phyloP scores from a whole-genome alignment of 2,113 vertebrate genomes.

The Etia nguti region DNA sequence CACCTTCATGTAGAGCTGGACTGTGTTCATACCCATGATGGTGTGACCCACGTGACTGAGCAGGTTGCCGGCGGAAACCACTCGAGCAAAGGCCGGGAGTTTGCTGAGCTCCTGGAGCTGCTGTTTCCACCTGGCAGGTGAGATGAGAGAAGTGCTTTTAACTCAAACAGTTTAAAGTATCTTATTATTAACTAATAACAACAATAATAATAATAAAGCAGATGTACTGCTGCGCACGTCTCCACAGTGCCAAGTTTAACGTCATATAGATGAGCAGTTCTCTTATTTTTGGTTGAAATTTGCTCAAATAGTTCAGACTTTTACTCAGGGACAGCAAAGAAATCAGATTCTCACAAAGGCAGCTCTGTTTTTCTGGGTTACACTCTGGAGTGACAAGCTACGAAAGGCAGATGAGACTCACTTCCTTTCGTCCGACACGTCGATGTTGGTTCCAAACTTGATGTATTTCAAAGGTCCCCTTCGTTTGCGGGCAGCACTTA shows the following conservation, averaged over 20 bases:
- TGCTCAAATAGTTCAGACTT: not conserved
- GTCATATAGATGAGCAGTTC: not conserved
- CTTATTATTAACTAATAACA: not conserved
- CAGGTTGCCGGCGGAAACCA: constrained; percentile 96
- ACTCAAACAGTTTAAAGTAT: not conserved
- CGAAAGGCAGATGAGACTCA: constrained; percentile 53
- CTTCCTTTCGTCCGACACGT: constrained; percentile 97
- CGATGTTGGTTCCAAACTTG: constrained; percentile 98
- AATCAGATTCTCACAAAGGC: not conserved
- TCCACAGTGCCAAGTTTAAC: not conserved
- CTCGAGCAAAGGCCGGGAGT: constrained; percentile 94
- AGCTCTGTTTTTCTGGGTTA: not conserved
- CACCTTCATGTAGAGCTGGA: constrained; percentile 98
- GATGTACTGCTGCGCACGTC: not conserved
- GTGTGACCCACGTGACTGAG: constrained; percentile 96
- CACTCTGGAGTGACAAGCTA: not conserved
- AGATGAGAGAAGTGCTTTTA: not conserved
- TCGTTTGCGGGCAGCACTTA: constrained; percentile 83
- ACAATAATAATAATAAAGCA: not conserved
- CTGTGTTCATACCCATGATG: constrained; percentile 98
- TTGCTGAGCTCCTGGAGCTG: constrained; percentile 97
- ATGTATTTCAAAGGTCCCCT: constrained; percentile 97
- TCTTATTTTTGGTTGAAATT: not conserved
- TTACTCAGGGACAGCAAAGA: not conserved
- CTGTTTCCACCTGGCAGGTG: constrained; percentile 84